Conservation (phyloP, 2,888 invertebrate genomes). For the Taenaris catops region DNA sequence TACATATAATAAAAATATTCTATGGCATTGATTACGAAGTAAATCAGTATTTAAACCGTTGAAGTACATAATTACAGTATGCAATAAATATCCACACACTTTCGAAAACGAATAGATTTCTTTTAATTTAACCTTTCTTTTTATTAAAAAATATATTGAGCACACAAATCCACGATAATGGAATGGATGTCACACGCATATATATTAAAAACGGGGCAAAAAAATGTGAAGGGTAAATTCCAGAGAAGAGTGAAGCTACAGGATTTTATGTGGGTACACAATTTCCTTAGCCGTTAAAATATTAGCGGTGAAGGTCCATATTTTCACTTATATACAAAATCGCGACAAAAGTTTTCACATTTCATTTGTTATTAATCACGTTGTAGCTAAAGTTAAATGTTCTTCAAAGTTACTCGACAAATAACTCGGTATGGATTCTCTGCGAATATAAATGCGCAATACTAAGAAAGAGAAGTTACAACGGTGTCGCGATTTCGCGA, state of each 20-base stretch:
- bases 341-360: conserved; percentile 31
- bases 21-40: too few relatives aligned
- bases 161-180: conserved; percentile 12
- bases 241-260: conserved; percentile 7
- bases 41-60: too few relatives aligned
- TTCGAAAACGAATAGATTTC: too few relatives aligned
- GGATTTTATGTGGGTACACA: conserved; percentile 15
- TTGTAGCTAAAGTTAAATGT: conserved; percentile 28
- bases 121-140: conserved; percentile 2
- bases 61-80: too few relatives aligned
- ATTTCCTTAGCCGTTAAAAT: conserved; percentile 26
- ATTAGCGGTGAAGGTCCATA: conserved; percentile 25
- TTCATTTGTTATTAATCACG: conserved; percentile 32
- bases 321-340: conserved; percentile 28
- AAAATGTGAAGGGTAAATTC: conserved; percentile 10
- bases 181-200: conserved; percentile 11
- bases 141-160: conserved; percentile 5
- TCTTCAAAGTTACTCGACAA: conserved; percentile 23
- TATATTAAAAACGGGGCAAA: conserved; percentile 12
- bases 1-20: too few relatives aligned
- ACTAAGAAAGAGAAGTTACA: too few relatives aligned
- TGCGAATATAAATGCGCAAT: too few relatives aligned
- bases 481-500: too few relatives aligned
- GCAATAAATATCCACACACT: too few relatives aligned
- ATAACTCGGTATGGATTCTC: conserved; percentile 11